A percentile compares a stretch with the other conserved stretches of the same genome.
Evolutionary conservation across 2,113 vertebrate genomes (phyloP).

Genomic region (Cercopithecus mona): DNA sequence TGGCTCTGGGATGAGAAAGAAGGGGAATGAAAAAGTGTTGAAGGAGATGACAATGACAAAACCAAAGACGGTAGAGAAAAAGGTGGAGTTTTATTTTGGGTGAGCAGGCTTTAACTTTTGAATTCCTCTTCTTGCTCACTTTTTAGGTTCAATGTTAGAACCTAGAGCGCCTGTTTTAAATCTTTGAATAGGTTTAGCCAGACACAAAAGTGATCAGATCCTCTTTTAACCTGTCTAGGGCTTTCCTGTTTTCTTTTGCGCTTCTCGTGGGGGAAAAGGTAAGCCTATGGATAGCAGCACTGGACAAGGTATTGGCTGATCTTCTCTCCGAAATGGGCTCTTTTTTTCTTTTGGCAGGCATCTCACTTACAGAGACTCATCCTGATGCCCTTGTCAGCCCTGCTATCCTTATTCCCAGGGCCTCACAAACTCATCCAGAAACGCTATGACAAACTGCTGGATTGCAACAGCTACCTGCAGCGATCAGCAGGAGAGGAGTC

Average conservation of each 20-base stretch:
- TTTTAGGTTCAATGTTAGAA: not conserved
- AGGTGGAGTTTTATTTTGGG: not conserved
- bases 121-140: not conserved
- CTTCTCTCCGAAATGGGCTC: not conserved
- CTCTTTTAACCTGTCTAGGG: not conserved
- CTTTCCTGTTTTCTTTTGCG: not conserved
- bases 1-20: not conserved
- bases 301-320: rapidly evolving
- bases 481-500: conserved; percentile 86
- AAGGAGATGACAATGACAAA: not conserved
- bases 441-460: conserved; percentile 96
- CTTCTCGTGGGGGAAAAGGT: not conserved
- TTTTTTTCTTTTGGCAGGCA: conserved; percentile 82
- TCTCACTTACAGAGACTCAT: conserved; percentile 88
- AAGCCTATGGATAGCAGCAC: not conserved
- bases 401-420: conserved; percentile 92
- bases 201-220: not conserved
- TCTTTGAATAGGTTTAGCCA: not conserved
- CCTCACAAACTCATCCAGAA: conserved; percentile 99
- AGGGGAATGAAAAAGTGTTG: not conserved
- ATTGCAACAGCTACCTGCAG: conserved; percentile 92
- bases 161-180: not conserved
- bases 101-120: not conserved
- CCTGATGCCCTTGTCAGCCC: conserved; percentile 88
- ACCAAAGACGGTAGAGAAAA: not conserved